Evolutionary conservation across 1,140 invertebrate genomes (phyloP).

Genomic region (Pseudomyrmex cubaensis): DNA sequence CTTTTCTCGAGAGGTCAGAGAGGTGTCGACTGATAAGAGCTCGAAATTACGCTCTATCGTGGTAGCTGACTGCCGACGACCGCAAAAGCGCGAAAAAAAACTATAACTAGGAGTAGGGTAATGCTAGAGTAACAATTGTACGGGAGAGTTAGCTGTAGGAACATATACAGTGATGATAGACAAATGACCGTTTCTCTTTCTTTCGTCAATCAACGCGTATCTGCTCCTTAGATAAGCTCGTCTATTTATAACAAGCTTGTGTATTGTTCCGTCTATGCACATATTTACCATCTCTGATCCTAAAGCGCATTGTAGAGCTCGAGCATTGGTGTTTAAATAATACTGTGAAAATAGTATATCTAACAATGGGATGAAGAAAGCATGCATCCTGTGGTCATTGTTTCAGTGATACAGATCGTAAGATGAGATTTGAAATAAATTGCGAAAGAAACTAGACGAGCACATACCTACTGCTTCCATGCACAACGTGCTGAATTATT

Average conservation of each 20-base stretch:
- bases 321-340: slow-evolving; percentile 30
- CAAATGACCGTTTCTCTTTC: slow-evolving; percentile 22
- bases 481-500: too few species aligned
- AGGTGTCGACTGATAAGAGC: slow-evolving; percentile 72
- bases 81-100: slow-evolving; percentile 47
- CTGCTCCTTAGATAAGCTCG: not conserved
- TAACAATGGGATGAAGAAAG: not conserved
- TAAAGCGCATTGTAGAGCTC: not conserved
- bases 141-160: slow-evolving; percentile 67
- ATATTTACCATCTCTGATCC: slow-evolving; percentile 8
- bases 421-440: slow-evolving; percentile 66
- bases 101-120: slow-evolving; percentile 1
- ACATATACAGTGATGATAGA: slow-evolving; percentile 62
- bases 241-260: not conserved
- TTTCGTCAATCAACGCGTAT: not conserved
- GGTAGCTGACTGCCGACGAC: slow-evolving; percentile 24
- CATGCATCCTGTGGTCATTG: slow-evolving; percentile 55
- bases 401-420: slow-evolving; percentile 55
- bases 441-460: slow-evolving; percentile 45
- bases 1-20: slow-evolving; percentile 61
- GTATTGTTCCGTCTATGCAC: too few species aligned
- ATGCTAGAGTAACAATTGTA: slow-evolving; percentile 67
- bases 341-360: slow-evolving; percentile 50
- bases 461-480: not conserved
- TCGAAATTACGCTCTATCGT: slow-evolving; percentile 66